These are phyloP conservation scores for Sarcoramphus papa DNA, from an alignment of 2,797 vertebrate genomes.

Conservation along the genomic window DNA sequence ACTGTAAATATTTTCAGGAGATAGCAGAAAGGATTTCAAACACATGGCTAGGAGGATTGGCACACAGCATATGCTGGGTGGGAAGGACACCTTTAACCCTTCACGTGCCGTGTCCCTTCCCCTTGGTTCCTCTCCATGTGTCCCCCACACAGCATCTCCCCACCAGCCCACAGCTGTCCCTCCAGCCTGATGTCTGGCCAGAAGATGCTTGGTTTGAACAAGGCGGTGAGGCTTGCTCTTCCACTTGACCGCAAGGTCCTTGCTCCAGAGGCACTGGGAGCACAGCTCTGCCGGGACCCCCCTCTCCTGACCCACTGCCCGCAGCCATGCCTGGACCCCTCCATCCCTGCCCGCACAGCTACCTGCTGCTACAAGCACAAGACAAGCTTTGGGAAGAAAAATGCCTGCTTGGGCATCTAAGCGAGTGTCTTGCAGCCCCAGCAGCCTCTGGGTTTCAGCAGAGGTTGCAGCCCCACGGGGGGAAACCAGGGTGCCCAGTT, in stretches of 20 bases:
- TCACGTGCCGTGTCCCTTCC: rapidly evolving
- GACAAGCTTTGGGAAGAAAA: background rate
- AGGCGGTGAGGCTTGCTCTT: background rate
- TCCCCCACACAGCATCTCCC: background rate
- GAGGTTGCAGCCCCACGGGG: background rate
- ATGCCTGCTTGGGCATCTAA: background rate
- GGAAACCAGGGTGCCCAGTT: background rate
- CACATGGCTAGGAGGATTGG: constrained; percentile 64
- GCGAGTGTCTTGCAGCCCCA: background rate
- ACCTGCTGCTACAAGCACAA: background rate
- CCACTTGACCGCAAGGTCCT: background rate
- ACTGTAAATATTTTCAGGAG: constrained; percentile 71
- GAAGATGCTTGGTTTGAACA: background rate
- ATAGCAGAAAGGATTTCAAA: constrained; percentile 71
- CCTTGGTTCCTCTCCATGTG: background rate
- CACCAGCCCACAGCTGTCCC: background rate
- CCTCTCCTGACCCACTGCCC: background rate
- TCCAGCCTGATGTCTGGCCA: background rate
- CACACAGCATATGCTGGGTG: background rate
- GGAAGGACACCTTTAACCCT: constrained; percentile 50
- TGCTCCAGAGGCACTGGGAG: background rate
- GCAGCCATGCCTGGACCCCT: rapidly evolving
- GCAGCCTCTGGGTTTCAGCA: background rate
- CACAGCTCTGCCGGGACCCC: background rate
- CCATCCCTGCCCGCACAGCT: background rate